These are phyloP conservation scores for Ranitomeya imitator DNA, from an alignment of 2,113 vertebrate species.

Conservation along the genomic window DNA sequence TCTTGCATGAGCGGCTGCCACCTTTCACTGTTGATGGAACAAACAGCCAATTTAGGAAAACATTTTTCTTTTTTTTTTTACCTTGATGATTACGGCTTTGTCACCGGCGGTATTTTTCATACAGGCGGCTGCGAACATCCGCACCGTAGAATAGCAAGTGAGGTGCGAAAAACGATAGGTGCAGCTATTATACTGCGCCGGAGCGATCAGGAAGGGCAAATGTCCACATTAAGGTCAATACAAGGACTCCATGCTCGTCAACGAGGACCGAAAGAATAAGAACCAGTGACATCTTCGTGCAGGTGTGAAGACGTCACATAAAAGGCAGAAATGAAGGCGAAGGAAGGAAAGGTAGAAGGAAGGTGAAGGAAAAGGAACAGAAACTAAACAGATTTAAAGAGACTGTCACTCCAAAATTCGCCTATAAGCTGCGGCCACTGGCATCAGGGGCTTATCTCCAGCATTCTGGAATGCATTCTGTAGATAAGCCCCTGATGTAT, in stretches of 20 bases:
- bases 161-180: not conserved
- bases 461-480: too few species aligned
- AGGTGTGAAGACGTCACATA: not conserved
- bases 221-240: not conserved
- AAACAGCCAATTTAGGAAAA: conserved; percentile 34
- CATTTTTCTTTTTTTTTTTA: not conserved
- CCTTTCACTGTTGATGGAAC: conserved; percentile 31
- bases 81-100: not conserved
- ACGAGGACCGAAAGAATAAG: not conserved
- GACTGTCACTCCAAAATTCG: too few species aligned
- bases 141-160: not conserved
- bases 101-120: not conserved
- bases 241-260: not conserved
- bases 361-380: too few species aligned
- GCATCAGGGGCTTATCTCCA: too few species aligned
- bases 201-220: not conserved
- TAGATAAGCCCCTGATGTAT: too few species aligned
- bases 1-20: conserved; percentile 23
- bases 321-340: not conserved
- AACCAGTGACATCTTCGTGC: not conserved
- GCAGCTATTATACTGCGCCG: not conserved
- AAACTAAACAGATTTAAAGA: too few species aligned
- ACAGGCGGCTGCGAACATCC: not conserved
- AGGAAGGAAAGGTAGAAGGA: too few species aligned
- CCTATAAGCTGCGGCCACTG: too few species aligned